A percentile compares a stretch with the other conserved stretches of the same genome.
phyloP scores from a whole-genome alignment of 2,797 vertebrate genomes.

The Sebastes diaconus region DNA sequence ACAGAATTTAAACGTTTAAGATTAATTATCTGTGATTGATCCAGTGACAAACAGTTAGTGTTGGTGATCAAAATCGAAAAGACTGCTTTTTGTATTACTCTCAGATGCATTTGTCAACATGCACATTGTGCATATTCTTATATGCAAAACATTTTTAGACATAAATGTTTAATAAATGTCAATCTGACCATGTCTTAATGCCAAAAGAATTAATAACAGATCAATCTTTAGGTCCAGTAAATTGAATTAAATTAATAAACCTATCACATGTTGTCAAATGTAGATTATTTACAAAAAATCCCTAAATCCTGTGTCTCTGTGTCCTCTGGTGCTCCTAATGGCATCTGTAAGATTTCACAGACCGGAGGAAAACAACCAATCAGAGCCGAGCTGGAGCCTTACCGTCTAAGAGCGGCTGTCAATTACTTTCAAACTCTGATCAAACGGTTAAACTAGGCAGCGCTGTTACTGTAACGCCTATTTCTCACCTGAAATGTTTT shows the following conservation, averaged over 20 bases:
- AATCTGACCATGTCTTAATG: background rate
- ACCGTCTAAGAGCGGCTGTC: no score
- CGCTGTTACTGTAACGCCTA: no score
- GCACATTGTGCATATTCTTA: background rate
- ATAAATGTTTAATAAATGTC: background rate
- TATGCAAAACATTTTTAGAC: no score
- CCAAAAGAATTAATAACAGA: background rate
- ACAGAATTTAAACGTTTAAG: slow-evolving; percentile 12
- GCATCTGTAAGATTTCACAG: no score
- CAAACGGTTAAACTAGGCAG: no score
- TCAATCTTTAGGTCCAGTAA: background rate
- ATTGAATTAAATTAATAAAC: no score
- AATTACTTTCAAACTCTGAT: no score
- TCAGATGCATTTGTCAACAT: background rate
- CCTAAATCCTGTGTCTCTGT: background rate
- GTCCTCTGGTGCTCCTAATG: no score
- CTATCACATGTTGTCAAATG: background rate
- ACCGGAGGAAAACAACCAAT: no score
- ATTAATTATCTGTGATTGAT: slow-evolving; percentile 35
- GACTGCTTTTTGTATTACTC: background rate
- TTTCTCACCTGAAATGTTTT: no score
- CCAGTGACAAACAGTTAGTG: background rate
- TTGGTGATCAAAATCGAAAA: background rate
- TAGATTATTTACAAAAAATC: background rate
- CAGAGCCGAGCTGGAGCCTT: no score